Percentiles rank a stretch among this genome's conserved stretches.
phyloP scores from a whole-genome alignment of 2,113 vertebrate species.

The Scomber japonicus region DNA sequence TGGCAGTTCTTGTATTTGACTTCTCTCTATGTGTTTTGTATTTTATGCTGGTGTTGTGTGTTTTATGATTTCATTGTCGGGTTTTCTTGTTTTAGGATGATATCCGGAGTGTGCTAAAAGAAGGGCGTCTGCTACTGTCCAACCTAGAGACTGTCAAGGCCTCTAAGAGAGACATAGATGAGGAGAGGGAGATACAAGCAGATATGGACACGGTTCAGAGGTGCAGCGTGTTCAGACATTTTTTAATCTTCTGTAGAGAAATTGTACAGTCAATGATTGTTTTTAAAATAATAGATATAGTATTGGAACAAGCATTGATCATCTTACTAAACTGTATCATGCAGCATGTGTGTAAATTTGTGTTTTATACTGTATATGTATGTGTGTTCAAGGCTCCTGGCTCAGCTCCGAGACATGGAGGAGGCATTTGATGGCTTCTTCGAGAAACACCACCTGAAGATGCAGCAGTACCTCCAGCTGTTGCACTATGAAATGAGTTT shows the following conservation, averaged over 20 bases:
- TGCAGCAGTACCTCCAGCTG: slow-evolving; percentile 94
- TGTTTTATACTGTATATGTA: not conserved
- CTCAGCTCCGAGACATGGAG: slow-evolving; percentile 96
- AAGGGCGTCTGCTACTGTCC: slow-evolving; percentile 90
- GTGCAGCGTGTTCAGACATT: slow-evolving; percentile 64
- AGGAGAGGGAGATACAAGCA: slow-evolving; percentile 81
- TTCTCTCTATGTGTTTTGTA: not conserved
- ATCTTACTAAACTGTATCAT: not conserved
- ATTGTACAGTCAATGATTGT: not conserved
- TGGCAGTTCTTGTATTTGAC: not conserved
- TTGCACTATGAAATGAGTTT: slow-evolving; percentile 94
- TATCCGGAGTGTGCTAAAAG: slow-evolving; percentile 90
- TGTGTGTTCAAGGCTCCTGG: slow-evolving; percentile 87
- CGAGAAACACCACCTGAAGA: slow-evolving; percentile 97
- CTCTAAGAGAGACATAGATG: slow-evolving; percentile 78
- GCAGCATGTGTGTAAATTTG: slow-evolving; percentile 5
- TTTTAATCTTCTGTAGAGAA: not conserved
- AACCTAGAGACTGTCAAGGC: slow-evolving; percentile 88
- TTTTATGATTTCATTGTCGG: not conserved
- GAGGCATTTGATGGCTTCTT: slow-evolving; percentile 97
- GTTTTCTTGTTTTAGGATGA: slow-evolving; percentile 85
- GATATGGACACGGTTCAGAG: slow-evolving; percentile 94
- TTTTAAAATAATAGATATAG: not conserved
- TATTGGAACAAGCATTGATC: not conserved
- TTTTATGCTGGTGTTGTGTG: not conserved